phyloP scores from a whole-genome alignment of 2,888 invertebrate species.

The Campoletis raptor region DNA sequence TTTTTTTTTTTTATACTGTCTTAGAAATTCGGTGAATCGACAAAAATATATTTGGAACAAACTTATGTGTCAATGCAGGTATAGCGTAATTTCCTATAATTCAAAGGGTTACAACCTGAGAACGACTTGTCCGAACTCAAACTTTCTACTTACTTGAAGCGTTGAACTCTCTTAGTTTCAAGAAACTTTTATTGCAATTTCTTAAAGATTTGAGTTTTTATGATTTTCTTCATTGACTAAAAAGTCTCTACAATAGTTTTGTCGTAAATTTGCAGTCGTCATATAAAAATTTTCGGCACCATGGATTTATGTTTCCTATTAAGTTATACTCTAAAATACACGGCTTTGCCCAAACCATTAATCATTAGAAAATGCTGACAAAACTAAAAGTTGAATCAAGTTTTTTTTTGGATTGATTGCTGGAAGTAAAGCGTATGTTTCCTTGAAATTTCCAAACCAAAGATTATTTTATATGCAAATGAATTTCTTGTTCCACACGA shows the following conservation, averaged over 20 bases:
- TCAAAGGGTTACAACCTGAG: slow-evolving; percentile 6
- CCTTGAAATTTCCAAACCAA: background rate
- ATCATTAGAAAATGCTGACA: background rate
- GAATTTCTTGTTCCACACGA: background rate
- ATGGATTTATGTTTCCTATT: background rate
- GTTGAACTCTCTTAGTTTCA: background rate
- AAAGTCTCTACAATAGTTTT: background rate
- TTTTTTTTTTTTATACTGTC: background rate
- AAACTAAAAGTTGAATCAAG: background rate
- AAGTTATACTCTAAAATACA: background rate
- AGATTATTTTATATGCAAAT: background rate
- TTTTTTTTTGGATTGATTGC: background rate
- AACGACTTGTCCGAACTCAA: background rate
- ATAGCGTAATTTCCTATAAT: background rate
- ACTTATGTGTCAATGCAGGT: background rate
- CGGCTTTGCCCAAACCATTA: background rate
- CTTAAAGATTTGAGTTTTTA: slow-evolving; percentile 18
- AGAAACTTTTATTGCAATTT: background rate
- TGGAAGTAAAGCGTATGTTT: background rate
- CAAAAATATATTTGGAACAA: background rate
- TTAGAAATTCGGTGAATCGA: background rate
- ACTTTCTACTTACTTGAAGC: background rate
- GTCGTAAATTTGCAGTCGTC: background rate
- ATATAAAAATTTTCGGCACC: background rate
- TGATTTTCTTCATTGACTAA: background rate